A percentile compares a stretch with the other conserved stretches of the same genome.
These are phyloP conservation scores for Mechanitis mazaeus DNA, from an alignment of 2,888 invertebrate genomes.

Conservation along the genomic window DNA sequence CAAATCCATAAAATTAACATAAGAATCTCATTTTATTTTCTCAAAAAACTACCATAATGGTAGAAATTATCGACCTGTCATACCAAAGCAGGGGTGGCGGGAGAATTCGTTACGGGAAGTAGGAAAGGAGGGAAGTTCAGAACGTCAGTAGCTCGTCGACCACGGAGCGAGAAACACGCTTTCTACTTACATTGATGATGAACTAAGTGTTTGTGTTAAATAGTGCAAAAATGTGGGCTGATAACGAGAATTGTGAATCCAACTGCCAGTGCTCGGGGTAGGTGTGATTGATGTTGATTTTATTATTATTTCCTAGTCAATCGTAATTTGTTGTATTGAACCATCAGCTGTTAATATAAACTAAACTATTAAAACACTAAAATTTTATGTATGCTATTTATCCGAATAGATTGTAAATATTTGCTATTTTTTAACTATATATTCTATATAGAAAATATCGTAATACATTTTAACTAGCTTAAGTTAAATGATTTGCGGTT, in stretches of 20 bases:
- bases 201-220: conserved; percentile 16
- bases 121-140: conserved; percentile 19
- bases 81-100: conserved; percentile 43
- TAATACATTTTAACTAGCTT: neutral
- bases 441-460: neutral
- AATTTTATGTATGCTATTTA: no score
- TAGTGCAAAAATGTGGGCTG: conserved; percentile 60
- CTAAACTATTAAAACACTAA: no score
- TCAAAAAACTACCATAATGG: conserved; percentile 45
- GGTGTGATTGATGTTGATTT: conserved; percentile 34
- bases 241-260: conserved; percentile 57
- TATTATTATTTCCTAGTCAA: neutral
- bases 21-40: neutral
- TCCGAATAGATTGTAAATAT: no score
- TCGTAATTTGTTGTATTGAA: neutral
- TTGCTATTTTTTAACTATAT: neutral
- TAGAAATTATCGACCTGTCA: conserved; percentile 37
- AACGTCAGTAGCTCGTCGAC: conserved; percentile 21
- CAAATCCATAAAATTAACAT: neutral
- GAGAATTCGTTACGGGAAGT: conserved; percentile 11
- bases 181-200: conserved; percentile 14
- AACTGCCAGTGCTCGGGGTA: conserved; percentile 71
- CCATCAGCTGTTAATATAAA: no score
- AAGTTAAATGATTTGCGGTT: neutral
- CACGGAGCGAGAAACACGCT: conserved; percentile 1